These are phyloP conservation scores for Molossus molossus DNA, from an alignment of 2,797 vertebrate species.

Conservation along the genomic window DNA sequence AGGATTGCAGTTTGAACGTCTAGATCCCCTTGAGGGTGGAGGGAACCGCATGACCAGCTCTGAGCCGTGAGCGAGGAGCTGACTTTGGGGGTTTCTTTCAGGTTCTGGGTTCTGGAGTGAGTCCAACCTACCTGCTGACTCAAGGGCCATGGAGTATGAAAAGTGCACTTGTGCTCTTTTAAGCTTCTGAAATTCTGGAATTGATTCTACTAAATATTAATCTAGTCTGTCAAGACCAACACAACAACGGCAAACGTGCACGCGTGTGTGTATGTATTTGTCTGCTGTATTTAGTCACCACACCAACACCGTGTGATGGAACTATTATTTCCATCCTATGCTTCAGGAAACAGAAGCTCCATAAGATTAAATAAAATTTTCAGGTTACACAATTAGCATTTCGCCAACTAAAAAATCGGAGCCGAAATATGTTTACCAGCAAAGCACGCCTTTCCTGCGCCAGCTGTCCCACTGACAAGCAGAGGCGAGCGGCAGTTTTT, in stretches of 20 bases:
- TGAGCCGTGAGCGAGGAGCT: fast-evolving
- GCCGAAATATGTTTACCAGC: slow-evolving; percentile 11
- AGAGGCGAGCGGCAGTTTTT: slow-evolving; percentile 27
- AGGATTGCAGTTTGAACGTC: neutral
- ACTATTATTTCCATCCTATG: slow-evolving; percentile 59
- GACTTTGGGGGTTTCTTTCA: neutral
- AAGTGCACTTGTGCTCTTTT: neutral
- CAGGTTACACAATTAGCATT: slow-evolving; percentile 48
- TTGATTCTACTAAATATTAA: neutral
- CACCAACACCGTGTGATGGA: neutral
- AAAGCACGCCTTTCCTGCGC: slow-evolving; percentile 63
- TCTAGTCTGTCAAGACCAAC: neutral
- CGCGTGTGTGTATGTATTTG: neutral
- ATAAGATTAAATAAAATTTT: slow-evolving; percentile 50
- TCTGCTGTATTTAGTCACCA: slow-evolving; percentile 47
- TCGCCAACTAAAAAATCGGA: slow-evolving; percentile 69
- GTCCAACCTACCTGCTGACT: neutral
- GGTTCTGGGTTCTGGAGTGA: neutral
- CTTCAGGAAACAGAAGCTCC: slow-evolving; percentile 54
- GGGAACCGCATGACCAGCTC: neutral
- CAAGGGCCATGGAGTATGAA: neutral
- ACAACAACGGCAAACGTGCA: neutral
- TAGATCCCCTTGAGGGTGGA: neutral
- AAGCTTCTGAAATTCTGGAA: neutral
- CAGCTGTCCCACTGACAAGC: slow-evolving; percentile 20